These are phyloP conservation scores for Drosophila sechellia DNA, from an alignment of 1,140 invertebrate genomes.

Conservation along the genomic window DNA sequence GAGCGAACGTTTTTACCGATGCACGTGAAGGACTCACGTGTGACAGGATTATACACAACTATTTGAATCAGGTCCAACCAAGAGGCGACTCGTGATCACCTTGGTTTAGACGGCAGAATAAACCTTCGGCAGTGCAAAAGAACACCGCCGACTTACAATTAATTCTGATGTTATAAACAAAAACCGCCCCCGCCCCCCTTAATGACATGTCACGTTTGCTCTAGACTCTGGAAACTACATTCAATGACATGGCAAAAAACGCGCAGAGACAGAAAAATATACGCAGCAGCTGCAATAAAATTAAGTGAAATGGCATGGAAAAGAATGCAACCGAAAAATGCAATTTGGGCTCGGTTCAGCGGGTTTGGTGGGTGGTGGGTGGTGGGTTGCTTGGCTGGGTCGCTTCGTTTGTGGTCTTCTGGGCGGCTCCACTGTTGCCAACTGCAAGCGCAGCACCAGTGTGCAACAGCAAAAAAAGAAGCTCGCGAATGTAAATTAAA, in stretches of 20 bases:
- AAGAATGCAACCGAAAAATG: constrained; percentile 63
- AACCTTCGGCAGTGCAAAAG: constrained; percentile 46
- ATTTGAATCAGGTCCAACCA: too few species aligned
- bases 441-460: constrained; percentile 60
- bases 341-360: constrained; percentile 53
- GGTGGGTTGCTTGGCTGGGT: constrained; percentile 5
- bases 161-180: constrained; percentile 64
- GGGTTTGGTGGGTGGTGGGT: constrained; percentile 27
- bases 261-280: constrained; percentile 42
- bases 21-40: not conserved
- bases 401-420: constrained; percentile 7
- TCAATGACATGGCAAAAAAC: constrained; percentile 64
- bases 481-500: constrained; percentile 61
- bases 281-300: constrained; percentile 70
- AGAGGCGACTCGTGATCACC: not conserved
- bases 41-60: not conserved
- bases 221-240: constrained; percentile 54
- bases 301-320: constrained; percentile 57
- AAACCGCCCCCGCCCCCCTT: constrained; percentile 4
- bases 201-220: constrained; percentile 73
- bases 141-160: constrained; percentile 35
- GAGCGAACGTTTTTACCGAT: not conserved
- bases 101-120: constrained; percentile 12
- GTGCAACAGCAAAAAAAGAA: constrained; percentile 7
- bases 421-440: constrained; percentile 57